Evolutionary conservation across 2,888 invertebrate species (phyloP).

Genomic region (Apamea monoglypha): DNA sequence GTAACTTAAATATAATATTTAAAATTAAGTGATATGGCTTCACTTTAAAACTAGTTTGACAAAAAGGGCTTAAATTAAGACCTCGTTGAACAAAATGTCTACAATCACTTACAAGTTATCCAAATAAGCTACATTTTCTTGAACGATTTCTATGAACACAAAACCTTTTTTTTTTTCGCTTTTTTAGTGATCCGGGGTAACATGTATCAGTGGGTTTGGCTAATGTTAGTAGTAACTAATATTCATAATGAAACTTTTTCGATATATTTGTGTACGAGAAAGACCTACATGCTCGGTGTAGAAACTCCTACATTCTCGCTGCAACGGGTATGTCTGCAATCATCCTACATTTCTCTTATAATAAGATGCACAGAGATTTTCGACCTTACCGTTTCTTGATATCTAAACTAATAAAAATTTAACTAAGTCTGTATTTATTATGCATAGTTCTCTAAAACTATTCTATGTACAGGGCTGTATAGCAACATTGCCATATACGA

Average conservation of each 20-base stretch:
- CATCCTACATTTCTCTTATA: background rate
- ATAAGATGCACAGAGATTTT: conserved; percentile 5
- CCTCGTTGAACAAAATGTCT: conserved; percentile 40
- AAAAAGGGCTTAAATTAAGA: conserved; percentile 56
- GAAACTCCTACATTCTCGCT: background rate
- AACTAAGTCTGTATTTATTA: conserved; percentile 40
- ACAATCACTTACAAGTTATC: conserved; percentile 40
- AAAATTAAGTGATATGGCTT: conserved; percentile 88
- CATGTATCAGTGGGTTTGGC: conserved; percentile 67
- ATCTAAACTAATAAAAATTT: conserved; percentile 2
- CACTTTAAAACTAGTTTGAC: conserved; percentile 76
- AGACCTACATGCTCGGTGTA: background rate
- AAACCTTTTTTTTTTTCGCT: conserved; percentile 27
- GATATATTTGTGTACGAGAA: conserved; percentile 29
- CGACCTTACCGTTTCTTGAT: background rate
- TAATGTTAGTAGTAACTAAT: conserved; percentile 46
- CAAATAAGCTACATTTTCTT: conserved; percentile 41
- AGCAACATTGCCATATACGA: conserved; percentile 32
- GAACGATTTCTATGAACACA: conserved; percentile 30
- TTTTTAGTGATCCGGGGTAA: conserved; percentile 61
- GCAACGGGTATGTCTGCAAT: background rate
- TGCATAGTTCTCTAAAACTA: conserved; percentile 22
- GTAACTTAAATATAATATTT: conserved; percentile 85
- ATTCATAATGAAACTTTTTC: conserved; percentile 20
- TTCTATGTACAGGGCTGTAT: conserved; percentile 45